Conservation (phyloP, 2,888 invertebrate species). For the Balanococcus diminutus region DNA sequence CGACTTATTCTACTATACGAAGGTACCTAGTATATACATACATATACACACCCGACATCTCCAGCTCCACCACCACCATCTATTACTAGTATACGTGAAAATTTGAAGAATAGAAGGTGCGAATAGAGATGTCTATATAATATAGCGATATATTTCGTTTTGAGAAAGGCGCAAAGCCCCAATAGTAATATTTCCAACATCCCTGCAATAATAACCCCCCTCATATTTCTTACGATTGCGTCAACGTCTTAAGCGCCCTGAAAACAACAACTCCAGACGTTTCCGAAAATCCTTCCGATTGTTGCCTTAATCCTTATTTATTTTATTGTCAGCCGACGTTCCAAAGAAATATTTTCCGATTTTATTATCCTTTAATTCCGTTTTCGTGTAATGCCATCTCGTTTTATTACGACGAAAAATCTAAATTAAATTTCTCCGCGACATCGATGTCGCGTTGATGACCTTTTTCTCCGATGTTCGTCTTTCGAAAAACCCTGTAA, state of each 20-base stretch:
- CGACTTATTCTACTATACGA: no score
- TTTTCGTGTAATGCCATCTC: conserved; percentile 47
- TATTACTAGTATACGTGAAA: background rate
- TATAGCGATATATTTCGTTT: conserved; percentile 54
- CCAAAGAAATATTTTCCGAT: conserved; percentile 53
- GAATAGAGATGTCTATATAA: conserved; percentile 54
- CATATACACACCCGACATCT: background rate
- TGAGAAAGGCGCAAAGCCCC: conserved; percentile 50
- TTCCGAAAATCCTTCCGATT: conserved; percentile 55
- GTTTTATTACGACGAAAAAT: conserved; percentile 44
- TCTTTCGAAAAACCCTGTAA: background rate
- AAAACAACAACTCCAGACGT: conserved; percentile 55
- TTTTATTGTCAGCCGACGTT: conserved; percentile 54
- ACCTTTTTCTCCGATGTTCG: background rate
- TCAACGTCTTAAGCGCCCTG: conserved; percentile 52
- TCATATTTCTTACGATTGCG: conserved; percentile 54
- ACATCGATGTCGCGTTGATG: conserved; percentile 1
- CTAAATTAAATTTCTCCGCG: conserved; percentile 46
- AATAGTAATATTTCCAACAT: conserved; percentile 50
- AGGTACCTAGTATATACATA: background rate
- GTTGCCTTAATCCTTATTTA: conserved; percentile 55
- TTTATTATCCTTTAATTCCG: conserved; percentile 55
- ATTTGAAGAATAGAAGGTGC: conserved; percentile 51
- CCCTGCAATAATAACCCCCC: conserved; percentile 50
- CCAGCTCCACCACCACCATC: background rate